Percentiles rank a stretch among this genome's conserved stretches.
Evolutionary conservation across 2,113 vertebrate genomes (phyloP).

Genomic region (Elephas maximus): DNA sequence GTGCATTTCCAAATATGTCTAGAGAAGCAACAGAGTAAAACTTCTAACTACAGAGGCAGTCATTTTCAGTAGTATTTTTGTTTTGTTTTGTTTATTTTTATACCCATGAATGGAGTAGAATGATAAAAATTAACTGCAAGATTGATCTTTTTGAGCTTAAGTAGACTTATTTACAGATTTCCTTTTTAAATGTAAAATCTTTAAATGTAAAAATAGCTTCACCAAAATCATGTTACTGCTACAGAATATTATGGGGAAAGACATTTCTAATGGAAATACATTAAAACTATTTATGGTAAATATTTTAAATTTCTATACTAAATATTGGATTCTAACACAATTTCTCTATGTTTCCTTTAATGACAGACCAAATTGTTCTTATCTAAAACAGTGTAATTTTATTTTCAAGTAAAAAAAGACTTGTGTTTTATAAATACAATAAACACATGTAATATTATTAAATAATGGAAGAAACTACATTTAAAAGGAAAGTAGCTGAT

Average conservation of each 20-base stretch:
- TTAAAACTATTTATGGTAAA: neutral
- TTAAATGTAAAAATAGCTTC: neutral
- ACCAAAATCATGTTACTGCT: neutral
- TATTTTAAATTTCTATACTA: neutral
- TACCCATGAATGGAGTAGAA: neutral
- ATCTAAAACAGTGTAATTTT: neutral
- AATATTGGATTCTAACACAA: neutral
- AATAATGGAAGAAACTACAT: neutral
- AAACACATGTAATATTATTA: neutral
- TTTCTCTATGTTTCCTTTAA: neutral
- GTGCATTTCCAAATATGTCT: neutral
- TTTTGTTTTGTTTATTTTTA: neutral
- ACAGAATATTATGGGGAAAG: neutral
- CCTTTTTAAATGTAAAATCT: neutral
- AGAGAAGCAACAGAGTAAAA: neutral
- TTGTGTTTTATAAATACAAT: neutral
- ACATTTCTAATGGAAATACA: neutral
- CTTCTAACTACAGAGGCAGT: neutral
- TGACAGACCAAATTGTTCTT: neutral
- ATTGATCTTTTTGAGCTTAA: neutral
- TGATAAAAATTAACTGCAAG: neutral
- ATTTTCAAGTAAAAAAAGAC: neutral
- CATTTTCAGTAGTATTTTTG: neutral
- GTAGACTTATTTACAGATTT: neutral
- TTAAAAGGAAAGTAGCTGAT: neutral